These are phyloP conservation scores for Diorhabda carinulata DNA, from an alignment of 1,140 invertebrate genomes.

Conservation along the genomic window DNA sequence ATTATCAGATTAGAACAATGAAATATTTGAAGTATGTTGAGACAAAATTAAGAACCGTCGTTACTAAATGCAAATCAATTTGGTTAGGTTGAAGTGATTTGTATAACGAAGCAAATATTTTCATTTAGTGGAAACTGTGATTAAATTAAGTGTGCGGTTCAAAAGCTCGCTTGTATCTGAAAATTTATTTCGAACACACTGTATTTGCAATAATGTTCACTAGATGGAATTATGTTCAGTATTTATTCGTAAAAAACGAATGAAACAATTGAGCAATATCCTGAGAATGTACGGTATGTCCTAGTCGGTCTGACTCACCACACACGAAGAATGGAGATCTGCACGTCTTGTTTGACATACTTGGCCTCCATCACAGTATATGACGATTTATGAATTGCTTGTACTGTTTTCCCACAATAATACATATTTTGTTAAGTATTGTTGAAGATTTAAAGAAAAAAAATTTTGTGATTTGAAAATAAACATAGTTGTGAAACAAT, in stretches of 20 bases:
- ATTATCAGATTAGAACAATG: no score
- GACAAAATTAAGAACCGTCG: no score
- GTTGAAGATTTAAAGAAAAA: no score
- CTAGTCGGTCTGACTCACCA: slow-evolving; percentile 25
- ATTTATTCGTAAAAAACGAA: slow-evolving; percentile 10
- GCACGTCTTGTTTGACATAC: slow-evolving; percentile 26
- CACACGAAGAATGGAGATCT: slow-evolving; percentile 26
- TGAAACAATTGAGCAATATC: slow-evolving; percentile 26
- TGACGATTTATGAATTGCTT: slow-evolving; percentile 1
- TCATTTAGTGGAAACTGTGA: no score
- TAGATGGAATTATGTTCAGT: neutral
- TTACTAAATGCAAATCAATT: no score
- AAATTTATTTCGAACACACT: neutral
- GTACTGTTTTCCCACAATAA: slow-evolving; percentile 1
- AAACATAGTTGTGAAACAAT: no score
- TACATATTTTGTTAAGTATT: neutral
- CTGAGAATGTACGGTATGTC: slow-evolving; percentile 26
- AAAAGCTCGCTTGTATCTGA: no score
- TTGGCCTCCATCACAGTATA: slow-evolving; percentile 26
- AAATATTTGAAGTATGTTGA: no score
- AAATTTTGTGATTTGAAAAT: no score
- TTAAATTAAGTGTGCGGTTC: no score
- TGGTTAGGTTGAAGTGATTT: no score
- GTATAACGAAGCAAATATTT: no score
- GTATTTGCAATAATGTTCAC: slow-evolving; percentile 4